A percentile compares a stretch with the other conserved stretches of the same genome.
Evolutionary conservation across 2,113 vertebrate species (phyloP).

Genomic region (Ptilonorhynchus violaceus): DNA sequence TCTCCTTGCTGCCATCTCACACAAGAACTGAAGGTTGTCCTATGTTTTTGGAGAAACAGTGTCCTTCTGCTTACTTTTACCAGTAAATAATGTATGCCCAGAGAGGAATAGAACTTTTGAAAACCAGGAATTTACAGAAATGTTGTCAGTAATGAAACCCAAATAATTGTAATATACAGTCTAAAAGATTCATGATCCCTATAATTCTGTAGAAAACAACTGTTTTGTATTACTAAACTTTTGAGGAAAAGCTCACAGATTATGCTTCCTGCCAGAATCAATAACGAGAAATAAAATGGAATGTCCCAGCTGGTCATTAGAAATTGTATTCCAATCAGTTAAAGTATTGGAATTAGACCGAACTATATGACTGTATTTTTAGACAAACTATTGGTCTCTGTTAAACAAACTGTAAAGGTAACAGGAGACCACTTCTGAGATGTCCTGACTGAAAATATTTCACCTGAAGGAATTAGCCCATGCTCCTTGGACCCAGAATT

Average conservation of each 20-base stretch:
- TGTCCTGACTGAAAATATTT: slow-evolving; percentile 4
- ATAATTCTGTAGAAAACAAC: background rate
- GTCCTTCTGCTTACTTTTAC: background rate
- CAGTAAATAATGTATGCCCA: background rate
- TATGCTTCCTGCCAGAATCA: background rate
- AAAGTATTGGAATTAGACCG: background rate
- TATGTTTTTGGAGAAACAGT: background rate
- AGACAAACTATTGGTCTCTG: background rate
- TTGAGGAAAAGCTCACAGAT: background rate
- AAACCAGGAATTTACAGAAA: background rate
- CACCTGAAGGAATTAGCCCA: slow-evolving; percentile 17
- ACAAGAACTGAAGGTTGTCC: background rate
- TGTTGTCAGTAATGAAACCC: background rate
- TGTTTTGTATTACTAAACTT: background rate
- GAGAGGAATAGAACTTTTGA: background rate
- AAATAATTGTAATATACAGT: background rate
- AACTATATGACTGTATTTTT: background rate
- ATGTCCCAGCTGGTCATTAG: background rate
- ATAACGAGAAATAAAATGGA: background rate
- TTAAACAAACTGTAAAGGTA: slow-evolving; percentile 12
- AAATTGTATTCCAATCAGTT: background rate
- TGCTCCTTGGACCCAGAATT: background rate
- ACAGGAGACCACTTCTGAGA: background rate
- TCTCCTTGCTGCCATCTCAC: background rate
- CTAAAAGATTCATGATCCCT: background rate